A percentile compares a stretch with the other conserved stretches of the same genome.
These are phyloP conservation scores for Drosophila ezoana DNA, from an alignment of 2,888 invertebrate species.

Conservation along the genomic window DNA sequence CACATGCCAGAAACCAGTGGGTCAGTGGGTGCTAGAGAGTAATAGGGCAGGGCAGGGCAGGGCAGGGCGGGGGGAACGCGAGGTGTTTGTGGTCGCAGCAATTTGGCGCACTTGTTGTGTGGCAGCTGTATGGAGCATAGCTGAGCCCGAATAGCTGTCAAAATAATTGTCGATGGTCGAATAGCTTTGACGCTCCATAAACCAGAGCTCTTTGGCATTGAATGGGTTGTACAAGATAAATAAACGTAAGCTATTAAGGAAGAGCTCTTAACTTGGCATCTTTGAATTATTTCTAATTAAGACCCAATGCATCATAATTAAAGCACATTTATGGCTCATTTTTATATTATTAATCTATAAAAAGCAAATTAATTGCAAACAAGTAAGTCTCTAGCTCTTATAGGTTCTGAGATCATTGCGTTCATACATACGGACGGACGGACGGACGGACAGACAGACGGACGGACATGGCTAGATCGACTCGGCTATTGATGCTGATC, in stretches of 20 bases:
- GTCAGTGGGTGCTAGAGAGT: background rate
- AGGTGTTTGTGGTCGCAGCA: slow-evolving; percentile 25
- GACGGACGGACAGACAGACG: too few relatives aligned
- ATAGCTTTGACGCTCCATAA: slow-evolving; percentile 45
- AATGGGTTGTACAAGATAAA: background rate
- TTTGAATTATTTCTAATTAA: background rate
- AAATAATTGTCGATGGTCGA: slow-evolving; percentile 55
- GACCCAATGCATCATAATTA: background rate
- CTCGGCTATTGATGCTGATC: too few relatives aligned
- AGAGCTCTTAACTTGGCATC: background rate
- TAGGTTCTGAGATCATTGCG: too few relatives aligned
- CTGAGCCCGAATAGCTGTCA: slow-evolving; percentile 55
- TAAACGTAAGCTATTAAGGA: background rate
- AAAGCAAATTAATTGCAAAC: background rate
- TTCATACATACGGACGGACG: too few relatives aligned
- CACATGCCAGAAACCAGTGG: slow-evolving; percentile 18
- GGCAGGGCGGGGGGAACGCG: background rate
- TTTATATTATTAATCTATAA: background rate
- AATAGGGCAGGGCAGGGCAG: background rate
- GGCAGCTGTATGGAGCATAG: slow-evolving; percentile 19
- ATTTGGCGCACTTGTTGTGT: slow-evolving; percentile 39
- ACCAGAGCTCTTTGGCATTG: slow-evolving; percentile 5
- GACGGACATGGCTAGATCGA: too few relatives aligned
- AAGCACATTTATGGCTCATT: too few relatives aligned
- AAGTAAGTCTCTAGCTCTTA: too few relatives aligned